Base-by-base conservation (phyloP, 1,140 invertebrate species). In the Leguminivora glycinivorella region DNA sequence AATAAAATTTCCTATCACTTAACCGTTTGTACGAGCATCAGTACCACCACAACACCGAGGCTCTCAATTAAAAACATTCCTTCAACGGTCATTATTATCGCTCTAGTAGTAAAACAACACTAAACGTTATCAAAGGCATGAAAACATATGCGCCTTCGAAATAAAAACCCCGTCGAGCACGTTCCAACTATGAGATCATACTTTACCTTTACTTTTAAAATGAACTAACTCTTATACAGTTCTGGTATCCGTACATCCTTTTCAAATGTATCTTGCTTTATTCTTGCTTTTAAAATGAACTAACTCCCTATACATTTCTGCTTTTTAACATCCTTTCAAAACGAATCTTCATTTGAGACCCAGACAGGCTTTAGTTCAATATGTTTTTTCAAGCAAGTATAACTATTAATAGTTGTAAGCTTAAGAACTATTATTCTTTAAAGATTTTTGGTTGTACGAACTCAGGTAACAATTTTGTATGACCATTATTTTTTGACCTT, bases 151-250 rank as follows among this genome's bases (percentile, higher is more conserved):
- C 47, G 47, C 47, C 47, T n/a, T 52, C 47, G 24, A 60, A 29
- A 60, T 26, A 60, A 29, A 63, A 63, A n/a, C 58, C 12, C 31
- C 58, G 19, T 12, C 25, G 22, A 29, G 14, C 58, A 63, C 25
- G 25, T 63, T 31, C 25, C n/a, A 19, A 60, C 14, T 31, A 63
- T 63, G 58, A 63, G 58, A 63, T 63, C 58, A 63, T 63, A 17
- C 25, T 34, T 29, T n/a, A 63, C 58, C 9, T n/a, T 9, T 6
- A 7, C 6, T 12, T n/a, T 60, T 26, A 31, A 63, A 63, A 63
- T 7, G 58, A 31, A n/a, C 14, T 63, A 63, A 29, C 24, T 52
- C 47, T n/a, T 3, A 52, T 22, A 22, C 6, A 52, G 19, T 52
- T 52, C 17, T 52, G 10, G 0, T 17, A 43, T 10, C 5, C n/a